Base-by-base conservation (phyloP, 2,888 invertebrate genomes). In the Troilus luridus region DNA sequence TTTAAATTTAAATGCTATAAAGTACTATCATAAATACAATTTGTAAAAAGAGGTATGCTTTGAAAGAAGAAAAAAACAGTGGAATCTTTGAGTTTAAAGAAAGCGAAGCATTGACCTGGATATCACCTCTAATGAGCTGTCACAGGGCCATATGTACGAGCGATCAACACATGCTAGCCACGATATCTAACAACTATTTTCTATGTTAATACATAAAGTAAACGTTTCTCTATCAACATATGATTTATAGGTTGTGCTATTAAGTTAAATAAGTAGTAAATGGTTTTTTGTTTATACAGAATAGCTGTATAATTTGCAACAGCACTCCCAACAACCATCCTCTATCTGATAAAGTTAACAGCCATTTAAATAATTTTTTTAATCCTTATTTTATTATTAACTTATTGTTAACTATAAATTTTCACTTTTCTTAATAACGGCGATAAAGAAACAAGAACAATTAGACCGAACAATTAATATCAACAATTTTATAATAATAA, bases 41-140 rank as follows among this genome's bases (percentile, higher is more conserved):
- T 60, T 60, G 10, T 60, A 12, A 62, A 62, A 21, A 21, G 21
- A 62, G 7, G 10, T 62, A 24, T 24, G 24, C 6, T 1, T 6
- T 7, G 17, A 17, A 11, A 19, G 41, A 41, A 12, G 7, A 41
- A 5, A 41, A 41, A 24, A 77, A 41, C 19, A 8, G 8, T 7
- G 17, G 41, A 17, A 77, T 19, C 8, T 77, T 77, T 0, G 72
- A 77, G 27, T 77, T 77, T 27, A 77, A 77, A 77, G 72, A 77
- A 77, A 77, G 72, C 72, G 12, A 72, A 7, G 21, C 27, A 77
- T 41, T 77, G 72, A 77, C 72, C 72, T 77, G 72, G 27, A 77
- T 77, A 77, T 77, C 41, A 1, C 41, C 8, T 1, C 72, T 77
- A 77, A 77, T 77, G 72, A 77, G 8, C 72, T 41, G 72, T 19